These are phyloP conservation scores for Peromyscus aztecus DNA, from an alignment of 2,797 vertebrate species.

Conservation along the genomic window DNA sequence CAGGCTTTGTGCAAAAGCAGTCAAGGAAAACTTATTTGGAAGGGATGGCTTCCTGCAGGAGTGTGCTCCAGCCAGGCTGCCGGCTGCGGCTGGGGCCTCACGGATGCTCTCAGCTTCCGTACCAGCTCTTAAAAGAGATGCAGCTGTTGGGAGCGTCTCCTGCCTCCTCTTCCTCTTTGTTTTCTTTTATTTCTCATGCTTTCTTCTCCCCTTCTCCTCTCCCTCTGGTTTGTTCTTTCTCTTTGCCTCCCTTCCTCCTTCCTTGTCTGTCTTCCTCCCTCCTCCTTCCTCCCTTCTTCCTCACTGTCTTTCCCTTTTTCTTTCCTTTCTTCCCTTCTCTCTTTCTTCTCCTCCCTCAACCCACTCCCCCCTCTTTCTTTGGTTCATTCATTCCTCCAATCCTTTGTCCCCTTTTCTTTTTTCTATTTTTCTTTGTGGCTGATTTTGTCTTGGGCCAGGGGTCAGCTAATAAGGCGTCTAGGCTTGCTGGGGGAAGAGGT, in stretches of 20 bases:
- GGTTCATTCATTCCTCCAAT: fast-evolving
- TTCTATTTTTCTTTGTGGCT: not conserved
- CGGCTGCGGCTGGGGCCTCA: fast-evolving
- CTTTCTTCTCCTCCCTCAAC: not conserved
- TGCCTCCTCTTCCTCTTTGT: not conserved
- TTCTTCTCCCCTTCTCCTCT: not conserved
- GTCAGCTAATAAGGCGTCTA: not conserved
- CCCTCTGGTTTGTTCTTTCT: not conserved
- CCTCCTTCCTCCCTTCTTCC: fast-evolving
- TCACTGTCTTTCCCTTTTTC: too few relatives aligned
- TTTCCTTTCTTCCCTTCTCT: fast-evolving
- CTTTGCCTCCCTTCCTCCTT: fast-evolving
- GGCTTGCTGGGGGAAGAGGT: not conserved
- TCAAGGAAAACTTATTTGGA: slow-evolving; percentile 66
- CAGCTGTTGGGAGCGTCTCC: fast-evolving
- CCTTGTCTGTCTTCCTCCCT: fast-evolving
- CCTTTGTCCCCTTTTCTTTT: fast-evolving
- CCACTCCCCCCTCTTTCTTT: too few relatives aligned
- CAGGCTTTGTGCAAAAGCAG: slow-evolving; percentile 74
- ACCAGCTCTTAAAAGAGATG: not conserved
- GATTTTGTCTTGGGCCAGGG: not conserved
- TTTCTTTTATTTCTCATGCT: too few relatives aligned
- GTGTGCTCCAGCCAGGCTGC: not conserved
- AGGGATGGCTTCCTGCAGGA: not conserved
- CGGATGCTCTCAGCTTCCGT: not conserved